Base-by-base conservation (phyloP, 2,797 vertebrate genomes). In the Megaceryle alcyon region DNA sequence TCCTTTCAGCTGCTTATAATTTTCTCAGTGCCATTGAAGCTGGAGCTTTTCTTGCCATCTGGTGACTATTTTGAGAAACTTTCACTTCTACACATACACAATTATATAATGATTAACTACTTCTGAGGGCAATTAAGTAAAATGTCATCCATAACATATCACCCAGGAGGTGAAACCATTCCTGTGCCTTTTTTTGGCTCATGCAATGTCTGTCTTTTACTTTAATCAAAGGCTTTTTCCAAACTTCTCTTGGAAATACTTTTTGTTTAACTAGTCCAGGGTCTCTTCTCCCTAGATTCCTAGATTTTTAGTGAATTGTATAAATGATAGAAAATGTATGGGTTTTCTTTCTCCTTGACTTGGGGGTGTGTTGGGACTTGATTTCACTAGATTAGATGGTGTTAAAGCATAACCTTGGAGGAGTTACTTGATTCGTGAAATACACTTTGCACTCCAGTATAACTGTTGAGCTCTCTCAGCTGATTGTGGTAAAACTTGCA, bases 1-100 rank as follows among this genome's bases (percentile, higher is more conserved):
- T 95, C 83, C 64, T 94, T 95, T 94, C 77, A 90, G 44, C 73
- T 94, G 54, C 82, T 94, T 79, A 14, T 75, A 82, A 89, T 92
- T 91, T 92, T 43, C 82, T 80, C 53, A 70, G 15, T 80, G 80
- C 48, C 26, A 77, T 84, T 95, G 79, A 56, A 86, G 28, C 71
- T 77, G 56, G 29, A 70, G 49, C 44, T 84, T 94, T 90, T 39
- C 48, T 69, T 63, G 46, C 81, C 53, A 68, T 60, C 41, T 75
- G 48, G 87, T 92, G 89, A 85, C 68, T 92, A 76, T 86, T 93
- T 68, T 35, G 53, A 94, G 90, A 80, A 95, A 86, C 64, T 92
- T 93, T 70, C 26, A 51, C 57, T 91, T 71, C 53, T 92, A 26
- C 33, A 49, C 23, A 64, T 69, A 51, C 35, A 79, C 73, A 86